Percentiles rank a stretch among this genome's conserved stretches.
Conservation (phyloP, 2,888 invertebrate genomes). For the Griposia aprilina region DNA sequence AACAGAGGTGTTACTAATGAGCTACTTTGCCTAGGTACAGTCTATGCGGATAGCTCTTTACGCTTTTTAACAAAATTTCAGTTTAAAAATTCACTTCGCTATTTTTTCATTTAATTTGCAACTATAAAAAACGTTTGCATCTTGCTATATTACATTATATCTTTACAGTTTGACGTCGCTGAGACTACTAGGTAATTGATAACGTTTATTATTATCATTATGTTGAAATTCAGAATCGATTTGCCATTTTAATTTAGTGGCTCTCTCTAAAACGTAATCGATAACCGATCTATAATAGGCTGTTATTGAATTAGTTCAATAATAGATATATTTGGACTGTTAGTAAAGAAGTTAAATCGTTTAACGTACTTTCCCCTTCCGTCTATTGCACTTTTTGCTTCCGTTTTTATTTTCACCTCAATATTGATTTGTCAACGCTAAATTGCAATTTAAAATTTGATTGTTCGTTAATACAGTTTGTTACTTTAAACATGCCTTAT, state of each 20-base stretch:
- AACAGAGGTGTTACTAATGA: constrained; percentile 75
- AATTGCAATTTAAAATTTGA: constrained; percentile 67
- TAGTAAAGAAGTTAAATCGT: constrained; percentile 68
- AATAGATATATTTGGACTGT: constrained; percentile 59
- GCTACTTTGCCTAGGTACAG: constrained; percentile 66
- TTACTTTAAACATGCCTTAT: constrained; percentile 55
- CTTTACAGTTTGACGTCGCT: constrained; percentile 28
- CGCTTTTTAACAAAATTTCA: constrained; percentile 57
- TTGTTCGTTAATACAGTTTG: constrained; percentile 69
- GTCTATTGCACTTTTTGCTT: constrained; percentile 61
- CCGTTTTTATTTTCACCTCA: constrained; percentile 66
- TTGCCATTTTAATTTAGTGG: constrained; percentile 57
- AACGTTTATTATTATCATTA: constrained; percentile 53
- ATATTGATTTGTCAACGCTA: constrained; percentile 72
- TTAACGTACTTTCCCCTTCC: constrained; percentile 70
- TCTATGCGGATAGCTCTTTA: constrained; percentile 61
- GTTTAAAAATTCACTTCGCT: constrained; percentile 55
- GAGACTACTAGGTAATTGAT: constrained; percentile 46
- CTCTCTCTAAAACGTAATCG: constrained; percentile 62
- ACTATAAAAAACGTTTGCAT: constrained; percentile 33
- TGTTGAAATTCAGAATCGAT: constrained; percentile 58
- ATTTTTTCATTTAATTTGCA: constrained; percentile 36
- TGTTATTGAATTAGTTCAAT: constrained; percentile 65
- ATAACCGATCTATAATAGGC: constrained; percentile 58
- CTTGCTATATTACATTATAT: constrained; percentile 30